Evolutionary conservation across 2,888 invertebrate species (phyloP).

Genomic region (Melieria omissa): DNA sequence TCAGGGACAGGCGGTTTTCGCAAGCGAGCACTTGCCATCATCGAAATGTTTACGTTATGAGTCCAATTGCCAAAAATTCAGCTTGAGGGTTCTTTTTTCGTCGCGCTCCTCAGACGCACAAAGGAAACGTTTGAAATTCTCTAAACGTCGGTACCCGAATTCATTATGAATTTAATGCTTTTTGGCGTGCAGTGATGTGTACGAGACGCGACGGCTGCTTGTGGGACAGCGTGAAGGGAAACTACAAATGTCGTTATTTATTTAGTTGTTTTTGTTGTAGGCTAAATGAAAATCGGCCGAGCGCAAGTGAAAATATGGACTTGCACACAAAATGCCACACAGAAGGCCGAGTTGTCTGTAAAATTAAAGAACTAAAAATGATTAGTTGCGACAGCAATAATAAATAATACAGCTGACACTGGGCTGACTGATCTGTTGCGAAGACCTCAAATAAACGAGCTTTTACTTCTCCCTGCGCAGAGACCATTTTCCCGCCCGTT

Average conservation of each 20-base stretch:
- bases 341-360: background rate
- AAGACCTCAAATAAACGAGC: too few species aligned
- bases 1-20: slow-evolving; percentile 10
- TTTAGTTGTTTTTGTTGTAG: background rate
- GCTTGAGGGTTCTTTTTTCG: background rate
- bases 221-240: background rate
- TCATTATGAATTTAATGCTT: slow-evolving; percentile 34
- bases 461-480: slow-evolving; percentile 64
- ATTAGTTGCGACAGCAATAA: too few species aligned
- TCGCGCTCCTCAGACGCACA: background rate
- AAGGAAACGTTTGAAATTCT: slow-evolving; percentile 22
- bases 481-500: slow-evolving; percentile 83
- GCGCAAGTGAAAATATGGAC: background rate
- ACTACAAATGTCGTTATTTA: background rate
- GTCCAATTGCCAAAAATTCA: slow-evolving; percentile 17
- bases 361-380: too few species aligned
- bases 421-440: too few species aligned
- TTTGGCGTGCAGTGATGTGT: slow-evolving; percentile 22
- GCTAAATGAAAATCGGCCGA: background rate
- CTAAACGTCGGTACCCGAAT: slow-evolving; percentile 23
- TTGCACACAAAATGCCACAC: background rate
- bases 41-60: slow-evolving; percentile 13
- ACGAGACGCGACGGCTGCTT: background rate
- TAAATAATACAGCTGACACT: too few species aligned
- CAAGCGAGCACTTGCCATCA: slow-evolving; percentile 14